Evolutionary conservation across 2,797 vertebrate species (phyloP).

Genomic region (Rhodeus uyekii): DNA sequence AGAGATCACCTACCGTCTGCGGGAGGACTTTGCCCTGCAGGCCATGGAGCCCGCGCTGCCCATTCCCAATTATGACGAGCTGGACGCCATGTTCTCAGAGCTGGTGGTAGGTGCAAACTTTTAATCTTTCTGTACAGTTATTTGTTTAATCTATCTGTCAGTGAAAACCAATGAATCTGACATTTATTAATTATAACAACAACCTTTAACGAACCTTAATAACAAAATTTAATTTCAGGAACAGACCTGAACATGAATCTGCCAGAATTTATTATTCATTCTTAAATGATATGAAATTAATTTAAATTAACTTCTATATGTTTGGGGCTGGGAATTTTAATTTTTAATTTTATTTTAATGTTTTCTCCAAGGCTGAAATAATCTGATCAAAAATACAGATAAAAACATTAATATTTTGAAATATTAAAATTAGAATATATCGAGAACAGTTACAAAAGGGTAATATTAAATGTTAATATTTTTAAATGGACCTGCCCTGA

Average conservation of each 20-base stretch:
- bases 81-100: constrained; percentile 94
- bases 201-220: too few relatives aligned
- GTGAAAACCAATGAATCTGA: background rate
- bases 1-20: constrained; percentile 95
- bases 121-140: background rate
- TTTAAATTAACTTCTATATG: too few relatives aligned
- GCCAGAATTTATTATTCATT: background rate
- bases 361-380: background rate
- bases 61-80: constrained; percentile 90
- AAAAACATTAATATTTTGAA: background rate
- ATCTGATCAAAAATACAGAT: background rate
- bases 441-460: too few relatives aligned
- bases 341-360: too few relatives aligned
- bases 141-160: background rate
- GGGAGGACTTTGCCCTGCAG: constrained; percentile 93
- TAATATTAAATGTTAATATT: too few relatives aligned
- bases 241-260: background rate
- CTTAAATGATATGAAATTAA: background rate
- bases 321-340: too few relatives aligned
- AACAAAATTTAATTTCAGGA: background rate
- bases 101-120: constrained; percentile 85
- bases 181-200: background rate
- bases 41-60: constrained; percentile 92
- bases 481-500: too few relatives aligned
- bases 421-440: background rate